These are phyloP conservation scores for Acronicta leporina DNA, from an alignment of 2,888 invertebrate species.

Conservation along the genomic window DNA sequence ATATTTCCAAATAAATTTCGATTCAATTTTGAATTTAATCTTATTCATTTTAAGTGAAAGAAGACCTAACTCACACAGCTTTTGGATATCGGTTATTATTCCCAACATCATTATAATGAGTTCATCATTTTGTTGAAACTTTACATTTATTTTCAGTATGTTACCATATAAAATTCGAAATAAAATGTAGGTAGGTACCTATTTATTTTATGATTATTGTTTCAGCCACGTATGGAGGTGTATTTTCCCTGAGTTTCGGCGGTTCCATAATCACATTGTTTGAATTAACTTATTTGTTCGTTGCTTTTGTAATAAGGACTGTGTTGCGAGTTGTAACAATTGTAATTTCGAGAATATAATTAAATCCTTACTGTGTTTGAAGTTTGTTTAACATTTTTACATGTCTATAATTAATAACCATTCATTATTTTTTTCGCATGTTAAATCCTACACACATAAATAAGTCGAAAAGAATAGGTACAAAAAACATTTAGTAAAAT, in stretches of 20 bases:
- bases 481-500: too few species aligned
- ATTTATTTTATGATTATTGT: slow-evolving; percentile 32
- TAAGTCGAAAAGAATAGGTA: too few species aligned
- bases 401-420: too few species aligned
- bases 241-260: slow-evolving; percentile 78
- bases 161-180: not conserved
- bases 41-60: too few species aligned
- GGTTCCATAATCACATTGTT: slow-evolving; percentile 76
- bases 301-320: slow-evolving; percentile 42
- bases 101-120: not conserved
- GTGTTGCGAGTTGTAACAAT: slow-evolving; percentile 19
- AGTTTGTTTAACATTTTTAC: slow-evolving; percentile 16
- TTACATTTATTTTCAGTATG: not conserved
- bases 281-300: slow-evolving; percentile 69
- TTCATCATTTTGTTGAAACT: too few species aligned
- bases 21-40: too few species aligned
- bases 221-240: slow-evolving; percentile 81
- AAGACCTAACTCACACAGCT: too few species aligned
- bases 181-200: too few species aligned
- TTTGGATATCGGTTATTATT: too few species aligned
- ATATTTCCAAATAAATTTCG: too few species aligned
- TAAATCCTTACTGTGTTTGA: slow-evolving; percentile 5
- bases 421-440: too few species aligned
- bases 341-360: slow-evolving; percentile 22
- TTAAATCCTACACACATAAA: too few species aligned